phyloP scores from a whole-genome alignment of 2,113 vertebrate genomes.

The Sisor rabdophorus region DNA sequence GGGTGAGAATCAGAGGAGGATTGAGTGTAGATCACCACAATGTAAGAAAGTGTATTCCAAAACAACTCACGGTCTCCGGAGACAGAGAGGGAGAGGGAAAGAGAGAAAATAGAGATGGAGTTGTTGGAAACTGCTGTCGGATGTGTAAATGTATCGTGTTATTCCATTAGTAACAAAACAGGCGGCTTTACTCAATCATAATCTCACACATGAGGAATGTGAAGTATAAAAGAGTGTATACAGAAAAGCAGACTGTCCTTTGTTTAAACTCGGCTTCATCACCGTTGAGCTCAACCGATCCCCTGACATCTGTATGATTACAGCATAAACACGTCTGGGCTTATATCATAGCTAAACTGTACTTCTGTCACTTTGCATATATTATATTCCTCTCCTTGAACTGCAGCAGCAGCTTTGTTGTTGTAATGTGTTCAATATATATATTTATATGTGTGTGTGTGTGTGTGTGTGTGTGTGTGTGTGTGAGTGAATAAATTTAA shows the following conservation, averaged over 20 bases:
- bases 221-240: background rate
- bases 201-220: constrained; percentile 22
- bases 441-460: background rate
- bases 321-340: background rate
- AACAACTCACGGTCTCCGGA: constrained; percentile 41
- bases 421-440: background rate
- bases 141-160: constrained; percentile 35
- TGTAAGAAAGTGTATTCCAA: constrained; percentile 53
- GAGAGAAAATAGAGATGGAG: constrained; percentile 5
- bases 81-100: background rate
- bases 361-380: background rate
- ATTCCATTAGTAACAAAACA: constrained; percentile 14
- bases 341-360: background rate
- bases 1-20: constrained; percentile 37
- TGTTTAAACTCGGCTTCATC: constrained; percentile 22
- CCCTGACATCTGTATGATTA: background rate
- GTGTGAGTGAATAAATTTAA: constrained; percentile 20
- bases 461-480: constrained; percentile 1
- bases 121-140: constrained; percentile 19
- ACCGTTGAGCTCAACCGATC: background rate
- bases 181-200: constrained; percentile 27
- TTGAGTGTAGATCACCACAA: constrained; percentile 27
- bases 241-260: background rate
- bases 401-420: background rate
- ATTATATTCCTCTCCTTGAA: background rate